Conservation (phyloP, 2,113 vertebrate genomes). For the Arizona elegans region DNA sequence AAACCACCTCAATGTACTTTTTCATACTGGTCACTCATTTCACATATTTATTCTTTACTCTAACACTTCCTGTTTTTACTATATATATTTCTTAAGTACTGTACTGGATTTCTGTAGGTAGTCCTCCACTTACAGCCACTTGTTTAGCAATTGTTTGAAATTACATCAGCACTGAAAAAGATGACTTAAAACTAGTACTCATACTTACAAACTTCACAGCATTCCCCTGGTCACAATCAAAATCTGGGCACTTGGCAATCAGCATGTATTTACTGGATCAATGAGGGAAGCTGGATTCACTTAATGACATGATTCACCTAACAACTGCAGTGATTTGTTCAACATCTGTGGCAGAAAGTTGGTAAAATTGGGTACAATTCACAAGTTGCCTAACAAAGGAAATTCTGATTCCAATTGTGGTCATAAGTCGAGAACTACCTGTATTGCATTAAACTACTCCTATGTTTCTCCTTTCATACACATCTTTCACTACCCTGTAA, state of each 20-base stretch:
- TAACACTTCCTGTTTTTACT: neutral
- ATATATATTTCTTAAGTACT: neutral
- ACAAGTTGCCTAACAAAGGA: neutral
- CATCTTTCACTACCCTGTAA: neutral
- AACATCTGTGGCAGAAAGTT: neutral
- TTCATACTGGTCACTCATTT: neutral
- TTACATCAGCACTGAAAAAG: too few relatives aligned
- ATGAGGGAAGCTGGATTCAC: neutral
- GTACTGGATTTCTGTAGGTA: neutral
- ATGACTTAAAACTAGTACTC: too few relatives aligned
- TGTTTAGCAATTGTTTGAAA: too few relatives aligned
- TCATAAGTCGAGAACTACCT: neutral
- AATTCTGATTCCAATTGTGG: neutral
- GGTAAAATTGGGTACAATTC: neutral
- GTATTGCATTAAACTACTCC: neutral
- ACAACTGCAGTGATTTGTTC: neutral
- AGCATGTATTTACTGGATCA: neutral
- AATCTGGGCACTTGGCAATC: neutral
- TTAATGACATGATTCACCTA: neutral
- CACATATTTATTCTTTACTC: neutral
- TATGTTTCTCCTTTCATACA: neutral
- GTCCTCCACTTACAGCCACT: neutral
- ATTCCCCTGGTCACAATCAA: too few relatives aligned
- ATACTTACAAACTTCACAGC: too few relatives aligned
- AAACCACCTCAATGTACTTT: neutral